phyloP scores from a whole-genome alignment of 2,888 invertebrate genomes.

The Sarcophaga variegata region DNA sequence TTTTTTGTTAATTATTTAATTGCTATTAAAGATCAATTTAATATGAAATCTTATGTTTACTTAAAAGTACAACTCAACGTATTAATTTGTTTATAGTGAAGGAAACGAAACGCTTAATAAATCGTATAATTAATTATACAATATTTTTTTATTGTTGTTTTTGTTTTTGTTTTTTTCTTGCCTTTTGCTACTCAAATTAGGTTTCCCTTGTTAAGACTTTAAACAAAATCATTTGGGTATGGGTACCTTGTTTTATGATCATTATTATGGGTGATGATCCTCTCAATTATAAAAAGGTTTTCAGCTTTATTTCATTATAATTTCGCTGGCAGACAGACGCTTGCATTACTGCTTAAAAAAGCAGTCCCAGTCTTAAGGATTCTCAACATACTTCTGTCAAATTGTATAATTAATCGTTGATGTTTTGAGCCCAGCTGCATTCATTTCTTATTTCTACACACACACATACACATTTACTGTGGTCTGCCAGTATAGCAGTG shows the following conservation, averaged over 20 bases:
- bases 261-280: slow-evolving; percentile 65
- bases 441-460: slow-evolving; percentile 24
- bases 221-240: slow-evolving; percentile 52
- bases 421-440: slow-evolving; percentile 66
- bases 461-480: not conserved
- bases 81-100: slow-evolving; percentile 10
- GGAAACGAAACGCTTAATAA: slow-evolving; percentile 22
- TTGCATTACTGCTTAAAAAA: slow-evolving; percentile 24
- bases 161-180: not conserved
- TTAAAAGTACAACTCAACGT: not conserved
- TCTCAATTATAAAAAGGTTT: slow-evolving; percentile 65
- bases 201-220: slow-evolving; percentile 59
- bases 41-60: not conserved
- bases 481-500: not conserved
- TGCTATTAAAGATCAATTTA: slow-evolving; percentile 2
- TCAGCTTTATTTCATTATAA: slow-evolving; percentile 20
- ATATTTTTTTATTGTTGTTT: slow-evolving; percentile 26
- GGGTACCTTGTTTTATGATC: slow-evolving; percentile 38
- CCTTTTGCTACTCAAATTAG: slow-evolving; percentile 29
- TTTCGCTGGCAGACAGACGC: slow-evolving; percentile 23
- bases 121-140: slow-evolving; percentile 58
- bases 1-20: not conserved
- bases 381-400: slow-evolving; percentile 67
- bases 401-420: slow-evolving; percentile 69
- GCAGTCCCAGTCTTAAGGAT: slow-evolving; percentile 54